Percentiles rank a stretch among this genome's conserved stretches.
Conservation (phyloP, 1,140 invertebrate species). For the Conopomorpha cramerella region DNA sequence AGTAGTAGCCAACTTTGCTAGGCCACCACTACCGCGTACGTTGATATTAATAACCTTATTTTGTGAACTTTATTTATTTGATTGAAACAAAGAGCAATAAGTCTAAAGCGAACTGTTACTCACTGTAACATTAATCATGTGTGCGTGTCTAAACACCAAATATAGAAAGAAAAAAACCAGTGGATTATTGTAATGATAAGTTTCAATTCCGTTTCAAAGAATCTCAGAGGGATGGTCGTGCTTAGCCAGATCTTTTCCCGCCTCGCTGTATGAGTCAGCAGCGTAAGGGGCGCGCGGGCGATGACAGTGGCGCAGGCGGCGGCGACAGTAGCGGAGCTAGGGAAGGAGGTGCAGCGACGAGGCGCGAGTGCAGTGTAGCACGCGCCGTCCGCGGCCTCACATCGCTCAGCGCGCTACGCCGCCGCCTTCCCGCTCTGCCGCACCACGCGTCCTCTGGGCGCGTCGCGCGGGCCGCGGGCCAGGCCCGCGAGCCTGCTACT, state of each 20-base stretch:
- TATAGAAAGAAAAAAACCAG: too few relatives aligned
- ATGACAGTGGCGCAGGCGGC: constrained; percentile 12
- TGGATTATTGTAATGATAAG: too few relatives aligned
- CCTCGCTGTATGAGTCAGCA: constrained; percentile 3
- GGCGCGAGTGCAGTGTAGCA: constrained; percentile 34
- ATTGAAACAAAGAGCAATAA: too few relatives aligned
- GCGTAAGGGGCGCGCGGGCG: constrained; percentile 8
- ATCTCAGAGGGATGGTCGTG: background rate
- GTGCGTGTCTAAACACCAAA: too few relatives aligned
- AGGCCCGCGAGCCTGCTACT: constrained; percentile 48
- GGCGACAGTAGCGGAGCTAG: constrained; percentile 12
- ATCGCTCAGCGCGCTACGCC: constrained; percentile 34
- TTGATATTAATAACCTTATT: too few relatives aligned
- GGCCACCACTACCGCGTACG: too few relatives aligned
- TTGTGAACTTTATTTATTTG: too few relatives aligned
- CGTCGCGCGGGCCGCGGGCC: constrained; percentile 50
- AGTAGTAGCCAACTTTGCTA: too few relatives aligned
- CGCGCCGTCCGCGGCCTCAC: constrained; percentile 44
- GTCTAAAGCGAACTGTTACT: too few relatives aligned
- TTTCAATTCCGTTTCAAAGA: background rate
- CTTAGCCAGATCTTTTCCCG: background rate
- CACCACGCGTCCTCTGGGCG: constrained; percentile 53
- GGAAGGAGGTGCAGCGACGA: constrained; percentile 14
- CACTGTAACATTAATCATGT: too few relatives aligned
- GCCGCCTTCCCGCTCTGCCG: constrained; percentile 37